Base-by-base conservation (phyloP, 2,888 invertebrate species). In the Netelia melanura region DNA sequence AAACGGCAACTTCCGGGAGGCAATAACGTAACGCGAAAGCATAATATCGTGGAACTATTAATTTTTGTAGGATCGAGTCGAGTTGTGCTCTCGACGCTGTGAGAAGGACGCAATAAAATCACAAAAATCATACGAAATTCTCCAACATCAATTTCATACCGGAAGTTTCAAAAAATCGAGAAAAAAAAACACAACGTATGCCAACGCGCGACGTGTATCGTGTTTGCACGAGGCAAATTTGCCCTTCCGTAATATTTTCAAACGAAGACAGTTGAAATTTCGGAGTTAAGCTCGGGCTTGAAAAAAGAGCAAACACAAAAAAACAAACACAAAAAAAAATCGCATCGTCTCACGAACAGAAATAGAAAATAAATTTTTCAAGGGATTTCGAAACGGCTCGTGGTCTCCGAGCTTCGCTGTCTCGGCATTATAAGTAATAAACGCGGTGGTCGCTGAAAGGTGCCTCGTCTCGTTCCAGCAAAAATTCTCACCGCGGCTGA, bases 21-120 rank as follows among this genome's bases (percentile, higher is more conserved):
- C n/a, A 43, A 62, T 23, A 25, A 43, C 80, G 83, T 84, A 88
- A 88, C 84, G 86, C 88, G 67, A 65, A 54, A 86, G 44, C 84
- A 83, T 86, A 88, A 87, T 89, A 84, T 77, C 74, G 52, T 52
- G 64, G 78, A 74, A 86, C 48, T 48, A 58, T 74, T 81, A 86
- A 87, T 87, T 84, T 86, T 81, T 84, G 79, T 38, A 68, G 77
- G 64, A 83, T 86, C 61, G 84, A 81, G 44, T 83, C 30, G 30
- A 30, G 30, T 30, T 30, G 62, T 30, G 14, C 56, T 11, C 81
- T 52, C 23, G 23, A 9, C 52, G 65, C 38, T 30, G 14, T 5
- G 54, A 64, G 67, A 23, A 11, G 3, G 10, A 43, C 58, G 48
- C 21, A 10, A 10, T 10, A 56, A 23, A n/a, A 17, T 10, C 14